phyloP scores from a whole-genome alignment of 2,888 invertebrate genomes.

The Diarsia dahlii region DNA sequence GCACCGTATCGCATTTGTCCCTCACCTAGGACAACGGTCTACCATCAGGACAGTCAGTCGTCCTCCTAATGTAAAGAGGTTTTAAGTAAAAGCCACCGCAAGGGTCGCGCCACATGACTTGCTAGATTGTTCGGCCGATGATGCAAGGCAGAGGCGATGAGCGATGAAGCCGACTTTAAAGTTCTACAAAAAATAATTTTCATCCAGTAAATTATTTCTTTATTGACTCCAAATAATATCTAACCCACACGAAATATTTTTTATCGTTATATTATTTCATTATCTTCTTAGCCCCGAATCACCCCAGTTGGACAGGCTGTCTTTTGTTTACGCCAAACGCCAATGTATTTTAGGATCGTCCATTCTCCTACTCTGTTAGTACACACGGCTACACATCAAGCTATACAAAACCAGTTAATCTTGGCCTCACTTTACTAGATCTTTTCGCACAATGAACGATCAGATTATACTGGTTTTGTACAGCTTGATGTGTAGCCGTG shows the following conservation, averaged over 20 bases:
- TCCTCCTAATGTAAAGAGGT: slow-evolving; percentile 68
- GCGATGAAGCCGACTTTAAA: neutral
- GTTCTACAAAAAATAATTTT: neutral
- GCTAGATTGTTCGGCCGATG: slow-evolving; percentile 58
- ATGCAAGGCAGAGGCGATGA: slow-evolving; percentile 40
- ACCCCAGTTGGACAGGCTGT: neutral
- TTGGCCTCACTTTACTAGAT: too few relatives aligned
- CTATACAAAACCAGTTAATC: too few relatives aligned
- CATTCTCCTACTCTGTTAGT: neutral
- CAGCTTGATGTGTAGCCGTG: too few relatives aligned
- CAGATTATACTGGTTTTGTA: too few relatives aligned
- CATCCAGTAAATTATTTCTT: neutral
- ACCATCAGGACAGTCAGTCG: slow-evolving; percentile 35
- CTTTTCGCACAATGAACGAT: too few relatives aligned
- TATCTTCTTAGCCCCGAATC: neutral
- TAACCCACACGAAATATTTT: neutral
- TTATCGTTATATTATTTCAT: neutral
- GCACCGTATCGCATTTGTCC: neutral
- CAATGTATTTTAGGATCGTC: neutral
- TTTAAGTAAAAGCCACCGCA: slow-evolving; percentile 72
- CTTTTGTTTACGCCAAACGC: neutral
- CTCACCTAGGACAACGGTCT: slow-evolving; percentile 1
- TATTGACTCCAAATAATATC: neutral
- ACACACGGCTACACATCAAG: too few relatives aligned
- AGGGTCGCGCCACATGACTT: slow-evolving; percentile 74